Conservation (phyloP, 2,113 vertebrate genomes). For the Ameiurus melas region DNA sequence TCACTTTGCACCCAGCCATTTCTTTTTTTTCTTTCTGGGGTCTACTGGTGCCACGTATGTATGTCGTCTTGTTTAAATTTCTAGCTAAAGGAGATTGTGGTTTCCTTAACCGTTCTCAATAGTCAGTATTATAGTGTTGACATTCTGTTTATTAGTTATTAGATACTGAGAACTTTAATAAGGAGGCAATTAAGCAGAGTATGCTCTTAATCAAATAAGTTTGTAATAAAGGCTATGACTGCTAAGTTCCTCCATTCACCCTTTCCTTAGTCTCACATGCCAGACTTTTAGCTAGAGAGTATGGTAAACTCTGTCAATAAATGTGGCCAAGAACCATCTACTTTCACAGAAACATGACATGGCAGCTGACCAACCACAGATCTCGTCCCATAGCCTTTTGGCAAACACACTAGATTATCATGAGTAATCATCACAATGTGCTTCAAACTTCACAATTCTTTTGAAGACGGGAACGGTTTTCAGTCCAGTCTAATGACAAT, state of each 20-base stretch:
- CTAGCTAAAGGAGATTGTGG: conserved; percentile 38
- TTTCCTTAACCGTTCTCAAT: conserved; percentile 32
- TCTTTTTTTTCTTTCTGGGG: conserved; percentile 31
- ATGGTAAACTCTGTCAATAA: too few relatives aligned
- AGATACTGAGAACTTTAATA: conserved; percentile 27
- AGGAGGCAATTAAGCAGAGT: conserved; percentile 10
- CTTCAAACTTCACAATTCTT: not conserved
- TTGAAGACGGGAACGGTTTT: not conserved
- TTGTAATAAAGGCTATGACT: not conserved
- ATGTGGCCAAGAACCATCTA: not conserved
- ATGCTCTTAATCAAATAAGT: conserved; percentile 20
- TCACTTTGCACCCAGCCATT: conserved; percentile 40
- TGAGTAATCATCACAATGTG: not conserved
- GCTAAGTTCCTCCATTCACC: not conserved
- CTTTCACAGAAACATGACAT: not conserved
- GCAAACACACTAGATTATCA: not conserved
- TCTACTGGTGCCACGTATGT: conserved; percentile 28
- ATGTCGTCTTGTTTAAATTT: conserved; percentile 20
- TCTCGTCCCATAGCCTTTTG: not conserved
- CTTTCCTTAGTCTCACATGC: not conserved
- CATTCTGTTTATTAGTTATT: conserved; percentile 38
- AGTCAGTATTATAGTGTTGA: not conserved
- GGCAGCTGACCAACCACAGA: not conserved
- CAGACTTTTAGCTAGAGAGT: not conserved
- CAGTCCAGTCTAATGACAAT: not conserved